Conservation (phyloP, 2,113 vertebrate species). For the Dromas ardeola region DNA sequence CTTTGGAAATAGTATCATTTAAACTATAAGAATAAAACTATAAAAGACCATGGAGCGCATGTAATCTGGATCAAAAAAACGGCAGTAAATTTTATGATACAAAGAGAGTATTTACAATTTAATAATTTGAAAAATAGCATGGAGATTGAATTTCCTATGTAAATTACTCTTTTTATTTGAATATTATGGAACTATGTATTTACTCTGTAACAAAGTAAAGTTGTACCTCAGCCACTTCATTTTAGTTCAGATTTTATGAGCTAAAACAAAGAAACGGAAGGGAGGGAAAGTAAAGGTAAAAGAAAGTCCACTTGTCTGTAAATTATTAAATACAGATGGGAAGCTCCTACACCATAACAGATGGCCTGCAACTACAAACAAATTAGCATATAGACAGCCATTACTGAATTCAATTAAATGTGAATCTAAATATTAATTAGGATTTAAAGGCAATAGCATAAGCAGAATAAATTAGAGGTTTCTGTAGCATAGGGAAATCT, state of each 20-base stretch:
- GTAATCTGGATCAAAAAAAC: neutral
- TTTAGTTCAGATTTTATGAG: neutral
- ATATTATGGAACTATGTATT: neutral
- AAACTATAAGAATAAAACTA: neutral
- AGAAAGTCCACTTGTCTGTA: neutral
- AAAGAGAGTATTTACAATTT: neutral
- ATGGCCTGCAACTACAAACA: conserved; percentile 45
- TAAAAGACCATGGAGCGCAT: neutral
- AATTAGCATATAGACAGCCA: conserved; percentile 34
- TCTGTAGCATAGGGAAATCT: neutral
- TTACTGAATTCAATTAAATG: conserved; percentile 52
- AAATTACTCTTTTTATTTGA: neutral
- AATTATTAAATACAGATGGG: conserved; percentile 54
- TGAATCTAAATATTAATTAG: conserved; percentile 65
- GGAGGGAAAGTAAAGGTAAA: neutral
- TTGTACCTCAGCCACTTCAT: neutral
- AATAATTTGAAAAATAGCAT: neutral
- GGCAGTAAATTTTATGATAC: neutral
- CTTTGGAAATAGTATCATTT: neutral
- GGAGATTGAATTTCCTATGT: neutral
- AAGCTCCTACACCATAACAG: conserved; percentile 24
- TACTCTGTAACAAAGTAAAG: neutral
- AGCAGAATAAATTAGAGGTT: neutral
- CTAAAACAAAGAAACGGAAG: neutral
- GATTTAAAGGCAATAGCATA: conserved; percentile 26